These are phyloP conservation scores for Xanthia icteritia DNA, from an alignment of 2,888 invertebrate genomes.

Conservation along the genomic window DNA sequence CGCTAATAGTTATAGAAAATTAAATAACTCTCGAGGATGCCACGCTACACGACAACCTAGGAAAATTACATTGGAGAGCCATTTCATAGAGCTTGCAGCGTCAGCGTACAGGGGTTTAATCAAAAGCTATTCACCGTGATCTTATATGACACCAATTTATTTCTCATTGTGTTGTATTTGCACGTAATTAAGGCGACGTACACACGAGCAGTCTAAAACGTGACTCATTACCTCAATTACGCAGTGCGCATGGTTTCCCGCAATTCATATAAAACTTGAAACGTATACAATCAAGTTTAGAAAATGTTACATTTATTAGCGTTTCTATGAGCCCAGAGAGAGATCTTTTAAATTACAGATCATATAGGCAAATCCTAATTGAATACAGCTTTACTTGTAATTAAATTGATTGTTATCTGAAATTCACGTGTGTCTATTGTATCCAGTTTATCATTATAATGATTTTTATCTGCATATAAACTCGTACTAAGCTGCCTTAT, in stretches of 20 bases:
- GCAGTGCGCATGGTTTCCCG: conserved; percentile 63
- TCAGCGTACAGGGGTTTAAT: conserved; percentile 41
- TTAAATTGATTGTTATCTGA: conserved; percentile 36
- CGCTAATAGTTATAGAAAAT: conserved; percentile 35
- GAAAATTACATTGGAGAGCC: conserved; percentile 41
- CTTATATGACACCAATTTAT: conserved; percentile 67
- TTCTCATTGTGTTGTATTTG: conserved; percentile 70
- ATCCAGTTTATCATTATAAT: conserved; percentile 43
- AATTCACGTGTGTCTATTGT: conserved; percentile 34
- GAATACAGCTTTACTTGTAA: conserved; percentile 20
- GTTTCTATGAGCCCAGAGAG: conserved; percentile 21
- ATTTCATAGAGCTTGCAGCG: conserved; percentile 23
- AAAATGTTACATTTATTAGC: conserved; percentile 43
- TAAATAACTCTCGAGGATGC: conserved; percentile 32
- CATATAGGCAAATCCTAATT: conserved; percentile 19
- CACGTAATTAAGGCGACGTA: conserved; percentile 70
- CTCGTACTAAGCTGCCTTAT: conserved; percentile 41
- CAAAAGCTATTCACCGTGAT: conserved; percentile 58
- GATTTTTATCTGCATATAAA: conserved; percentile 47
- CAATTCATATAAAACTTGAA: conserved; percentile 62
- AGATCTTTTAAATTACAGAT: conserved; percentile 21
- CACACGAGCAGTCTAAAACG: conserved; percentile 69
- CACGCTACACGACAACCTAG: conserved; percentile 19
- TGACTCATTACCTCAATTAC: conserved; percentile 79
- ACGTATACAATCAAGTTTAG: conserved; percentile 54